Evolutionary conservation across 2,888 invertebrate species (phyloP).

Genomic region (Anoplius nigerrimus): DNA sequence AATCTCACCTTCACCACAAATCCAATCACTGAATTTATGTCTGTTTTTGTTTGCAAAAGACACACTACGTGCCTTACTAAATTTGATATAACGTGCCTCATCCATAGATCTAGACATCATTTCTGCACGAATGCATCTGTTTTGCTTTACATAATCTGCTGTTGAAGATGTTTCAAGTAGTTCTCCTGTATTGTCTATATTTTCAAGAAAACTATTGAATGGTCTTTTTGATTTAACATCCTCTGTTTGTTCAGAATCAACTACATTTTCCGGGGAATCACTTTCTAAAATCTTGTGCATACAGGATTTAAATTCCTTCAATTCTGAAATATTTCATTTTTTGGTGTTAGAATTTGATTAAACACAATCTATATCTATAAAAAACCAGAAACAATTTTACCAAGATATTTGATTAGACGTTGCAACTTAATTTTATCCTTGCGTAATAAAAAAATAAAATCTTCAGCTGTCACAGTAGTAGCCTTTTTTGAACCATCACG

Average conservation of each 20-base stretch:
- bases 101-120: conserved; percentile 77
- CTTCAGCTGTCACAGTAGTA: conserved; percentile 78
- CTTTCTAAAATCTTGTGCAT: conserved; percentile 73
- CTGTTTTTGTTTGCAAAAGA: conserved; percentile 81
- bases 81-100: conserved; percentile 81
- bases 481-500: conserved; percentile 73
- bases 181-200: conserved; percentile 72
- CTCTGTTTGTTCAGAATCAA: conserved; percentile 70
- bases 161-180: conserved; percentile 74
- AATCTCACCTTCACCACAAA: conserved; percentile 64
- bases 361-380: not conserved
- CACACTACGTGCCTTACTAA: conserved; percentile 85
- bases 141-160: conserved; percentile 80
- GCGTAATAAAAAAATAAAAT: conserved; percentile 89
- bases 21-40: conserved; percentile 72
- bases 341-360: not conserved
- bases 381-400: conserved; percentile 40
- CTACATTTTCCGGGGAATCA: conserved; percentile 76
- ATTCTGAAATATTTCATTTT: conserved; percentile 46
- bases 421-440: conserved; percentile 87
- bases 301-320: conserved; percentile 74
- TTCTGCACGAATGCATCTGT: conserved; percentile 77
- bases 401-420: conserved; percentile 84
- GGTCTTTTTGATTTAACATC: conserved; percentile 48
- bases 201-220: conserved; percentile 60